These are phyloP conservation scores for Bradypodion ventrale DNA, from an alignment of 2,797 vertebrate genomes.

Conservation along the genomic window DNA sequence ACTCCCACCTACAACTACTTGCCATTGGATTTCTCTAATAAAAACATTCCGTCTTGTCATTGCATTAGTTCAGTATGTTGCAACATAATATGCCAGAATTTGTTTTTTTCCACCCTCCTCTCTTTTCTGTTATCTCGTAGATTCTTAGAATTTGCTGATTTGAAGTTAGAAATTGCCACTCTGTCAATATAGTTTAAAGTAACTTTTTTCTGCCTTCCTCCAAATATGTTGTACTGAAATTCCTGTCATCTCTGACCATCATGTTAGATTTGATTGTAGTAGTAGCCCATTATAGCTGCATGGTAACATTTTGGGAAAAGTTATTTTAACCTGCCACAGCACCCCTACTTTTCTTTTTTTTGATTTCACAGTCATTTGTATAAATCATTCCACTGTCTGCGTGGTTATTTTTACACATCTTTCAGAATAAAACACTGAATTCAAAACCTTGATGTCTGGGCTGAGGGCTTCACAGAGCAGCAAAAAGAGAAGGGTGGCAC, in stretches of 20 bases:
- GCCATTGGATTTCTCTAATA: neutral
- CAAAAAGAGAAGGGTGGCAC: neutral
- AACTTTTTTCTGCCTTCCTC: neutral
- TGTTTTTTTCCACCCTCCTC: too few species aligned
- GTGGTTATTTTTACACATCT: neutral
- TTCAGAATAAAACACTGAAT: neutral
- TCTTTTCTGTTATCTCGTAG: too few species aligned
- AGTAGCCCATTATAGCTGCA: neutral
- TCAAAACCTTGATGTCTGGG: neutral
- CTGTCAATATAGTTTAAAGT: neutral
- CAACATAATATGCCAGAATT: too few species aligned
- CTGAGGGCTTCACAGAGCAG: neutral
- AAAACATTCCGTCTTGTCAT: too few species aligned
- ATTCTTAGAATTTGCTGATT: too few species aligned
- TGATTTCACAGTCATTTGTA: too few species aligned
- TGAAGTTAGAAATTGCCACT: too few species aligned
- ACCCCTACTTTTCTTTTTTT: neutral
- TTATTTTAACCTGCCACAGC: neutral
- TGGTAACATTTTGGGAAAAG: neutral
- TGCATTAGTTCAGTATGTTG: too few species aligned
- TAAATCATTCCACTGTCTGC: neutral
- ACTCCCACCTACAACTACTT: neutral
- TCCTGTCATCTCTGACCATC: neutral
- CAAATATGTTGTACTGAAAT: neutral
- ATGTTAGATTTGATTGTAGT: neutral